Evolutionary conservation across 2,797 vertebrate species (phyloP).

Genomic region (Sebastes hubbsi): DNA sequence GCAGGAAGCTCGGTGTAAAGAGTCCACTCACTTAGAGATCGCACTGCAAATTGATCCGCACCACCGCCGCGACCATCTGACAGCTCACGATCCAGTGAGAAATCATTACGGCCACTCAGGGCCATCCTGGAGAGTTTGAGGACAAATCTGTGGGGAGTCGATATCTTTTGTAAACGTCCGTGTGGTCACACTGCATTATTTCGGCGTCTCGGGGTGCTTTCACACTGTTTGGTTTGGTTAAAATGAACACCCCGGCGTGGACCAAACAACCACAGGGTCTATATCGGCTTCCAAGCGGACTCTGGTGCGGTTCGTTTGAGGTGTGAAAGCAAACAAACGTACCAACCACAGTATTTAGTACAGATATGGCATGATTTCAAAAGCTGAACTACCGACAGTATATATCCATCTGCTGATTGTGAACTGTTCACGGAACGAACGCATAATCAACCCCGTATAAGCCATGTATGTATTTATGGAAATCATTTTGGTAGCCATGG

Average conservation of each 20-base stretch:
- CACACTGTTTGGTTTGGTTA: background rate
- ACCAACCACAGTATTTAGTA: background rate
- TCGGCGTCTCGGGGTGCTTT: background rate
- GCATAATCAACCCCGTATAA: background rate
- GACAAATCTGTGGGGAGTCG: slow-evolving; percentile 6
- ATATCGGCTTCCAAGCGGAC: background rate
- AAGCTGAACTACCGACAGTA: background rate
- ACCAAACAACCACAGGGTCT: background rate
- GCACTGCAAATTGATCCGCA: slow-evolving; percentile 40
- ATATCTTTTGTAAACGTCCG: slow-evolving; percentile 5
- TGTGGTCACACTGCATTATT: background rate
- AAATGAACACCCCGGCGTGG: background rate
- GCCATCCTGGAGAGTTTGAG: slow-evolving; percentile 9
- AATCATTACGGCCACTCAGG: slow-evolving; percentile 47
- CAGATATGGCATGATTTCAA: background rate
- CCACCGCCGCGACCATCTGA: slow-evolving; percentile 14
- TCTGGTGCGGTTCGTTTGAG: no score
- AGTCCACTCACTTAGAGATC: slow-evolving; percentile 56
- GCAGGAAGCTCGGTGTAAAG: slow-evolving; percentile 34
- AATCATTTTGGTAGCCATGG: background rate
- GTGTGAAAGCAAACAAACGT: no score
- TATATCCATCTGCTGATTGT: background rate
- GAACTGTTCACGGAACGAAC: background rate
- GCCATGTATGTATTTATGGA: background rate
- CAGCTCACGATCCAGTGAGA: slow-evolving; percentile 41